A percentile compares a stretch with the other conserved stretches of the same genome.
Conservation (phyloP, 2,888 invertebrate species). For the Pristionchus arcanus region DNA sequence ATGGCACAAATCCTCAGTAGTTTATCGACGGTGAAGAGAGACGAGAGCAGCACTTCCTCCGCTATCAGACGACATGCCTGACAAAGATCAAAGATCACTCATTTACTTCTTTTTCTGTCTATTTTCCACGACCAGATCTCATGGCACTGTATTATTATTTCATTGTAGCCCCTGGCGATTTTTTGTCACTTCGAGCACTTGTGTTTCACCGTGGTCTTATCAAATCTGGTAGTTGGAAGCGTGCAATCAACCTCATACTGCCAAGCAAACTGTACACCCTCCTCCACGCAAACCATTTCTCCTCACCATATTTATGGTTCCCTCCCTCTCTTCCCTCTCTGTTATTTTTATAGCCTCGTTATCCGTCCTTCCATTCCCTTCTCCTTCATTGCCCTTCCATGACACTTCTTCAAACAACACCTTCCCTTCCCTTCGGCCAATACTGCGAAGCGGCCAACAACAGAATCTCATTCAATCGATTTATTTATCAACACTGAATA, state of each 20-base stretch:
- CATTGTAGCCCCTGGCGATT: not conserved
- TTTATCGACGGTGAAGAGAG: slow-evolving; percentile 65
- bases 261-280: not conserved
- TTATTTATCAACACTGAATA: not conserved
- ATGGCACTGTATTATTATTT: not conserved
- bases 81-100: slow-evolving; percentile 5
- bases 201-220: not conserved
- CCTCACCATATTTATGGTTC: slow-evolving; percentile 26
- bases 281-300: slow-evolving; percentile 18
- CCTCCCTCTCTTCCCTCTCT: slow-evolving; percentile 16
- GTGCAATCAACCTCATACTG: too few relatives aligned
- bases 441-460: not conserved
- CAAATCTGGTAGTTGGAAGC: not conserved
- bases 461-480: not conserved
- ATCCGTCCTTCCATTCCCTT: slow-evolving; percentile 32
- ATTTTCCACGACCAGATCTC: not conserved
- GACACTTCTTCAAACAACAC: slow-evolving; percentile 47
- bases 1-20: slow-evolving; percentile 58
- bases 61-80: slow-evolving; percentile 56
- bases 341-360: slow-evolving; percentile 47
- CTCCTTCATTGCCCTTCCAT: slow-evolving; percentile 36
- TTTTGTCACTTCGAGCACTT: not conserved
- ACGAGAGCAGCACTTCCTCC: slow-evolving; percentile 60
- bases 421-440: not conserved
- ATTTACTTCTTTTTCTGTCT: not conserved